Conservation (phyloP, 2,888 invertebrate species). For the Macroteleia sp. region DNA sequence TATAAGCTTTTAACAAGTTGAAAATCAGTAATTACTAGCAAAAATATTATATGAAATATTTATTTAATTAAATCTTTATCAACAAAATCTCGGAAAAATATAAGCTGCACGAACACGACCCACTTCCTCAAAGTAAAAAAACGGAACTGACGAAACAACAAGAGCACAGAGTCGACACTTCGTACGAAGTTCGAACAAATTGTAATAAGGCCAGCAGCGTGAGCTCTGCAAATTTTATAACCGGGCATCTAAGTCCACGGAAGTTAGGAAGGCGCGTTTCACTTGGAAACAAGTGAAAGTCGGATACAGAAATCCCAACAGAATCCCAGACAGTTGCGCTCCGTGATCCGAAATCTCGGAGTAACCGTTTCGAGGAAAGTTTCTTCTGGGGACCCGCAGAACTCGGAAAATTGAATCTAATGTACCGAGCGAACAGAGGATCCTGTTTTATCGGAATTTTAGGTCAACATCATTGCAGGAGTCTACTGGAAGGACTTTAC, state of each 20-base stretch:
- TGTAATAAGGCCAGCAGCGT: slow-evolving; percentile 17
- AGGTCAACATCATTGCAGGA: slow-evolving; percentile 75
- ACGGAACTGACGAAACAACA: slow-evolving; percentile 16
- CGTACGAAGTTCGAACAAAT: slow-evolving; percentile 25
- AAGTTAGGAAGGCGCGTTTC: slow-evolving; percentile 42
- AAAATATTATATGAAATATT: not conserved
- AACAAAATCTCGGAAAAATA: not conserved
- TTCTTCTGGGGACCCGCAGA: slow-evolving; percentile 74
- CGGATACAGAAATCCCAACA: slow-evolving; percentile 61
- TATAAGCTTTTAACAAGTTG: too few relatives aligned
- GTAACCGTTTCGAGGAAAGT: slow-evolving; percentile 71
- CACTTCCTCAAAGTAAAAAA: slow-evolving; percentile 3
- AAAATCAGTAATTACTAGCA: too few relatives aligned
- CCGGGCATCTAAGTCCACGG: slow-evolving; percentile 29
- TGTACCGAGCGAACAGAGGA: slow-evolving; percentile 73
- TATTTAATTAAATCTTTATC: not conserved
- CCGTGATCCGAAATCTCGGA: slow-evolving; percentile 63
- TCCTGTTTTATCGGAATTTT: slow-evolving; percentile 80
- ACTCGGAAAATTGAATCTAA: slow-evolving; percentile 79
- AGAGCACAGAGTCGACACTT: slow-evolving; percentile 2
- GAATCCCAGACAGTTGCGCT: slow-evolving; percentile 60
- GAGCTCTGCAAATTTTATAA: slow-evolving; percentile 43
- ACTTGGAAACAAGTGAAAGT: slow-evolving; percentile 52
- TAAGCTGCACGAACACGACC: slow-evolving; percentile 1
- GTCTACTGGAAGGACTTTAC: slow-evolving; percentile 52